These are phyloP conservation scores for Champsocephalus gunnari DNA, from an alignment of 2,797 vertebrate genomes.

Conservation along the genomic window DNA sequence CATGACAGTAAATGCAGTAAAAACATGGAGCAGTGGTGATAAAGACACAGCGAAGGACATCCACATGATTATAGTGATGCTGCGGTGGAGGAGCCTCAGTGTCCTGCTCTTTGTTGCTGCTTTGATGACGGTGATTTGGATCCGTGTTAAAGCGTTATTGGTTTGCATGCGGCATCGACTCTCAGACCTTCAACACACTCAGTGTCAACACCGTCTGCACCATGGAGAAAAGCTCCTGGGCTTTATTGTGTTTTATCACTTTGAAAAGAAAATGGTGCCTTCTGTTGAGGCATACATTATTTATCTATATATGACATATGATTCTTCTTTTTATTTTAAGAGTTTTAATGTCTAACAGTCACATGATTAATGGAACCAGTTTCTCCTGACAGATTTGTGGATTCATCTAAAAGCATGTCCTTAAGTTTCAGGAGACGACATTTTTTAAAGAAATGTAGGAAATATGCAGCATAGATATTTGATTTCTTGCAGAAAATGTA, in stretches of 20 bases:
- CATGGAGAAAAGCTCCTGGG: no score
- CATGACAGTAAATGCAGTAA: conserved; percentile 21
- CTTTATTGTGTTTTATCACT: no score
- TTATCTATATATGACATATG: no score
- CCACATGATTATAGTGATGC: background rate
- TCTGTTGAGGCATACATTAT: no score
- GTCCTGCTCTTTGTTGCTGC: conserved; percentile 5
- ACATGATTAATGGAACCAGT: no score
- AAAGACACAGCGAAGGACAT: conserved; percentile 36
- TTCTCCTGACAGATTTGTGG: background rate
- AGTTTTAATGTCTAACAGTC: no score
- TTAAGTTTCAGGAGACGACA: background rate
- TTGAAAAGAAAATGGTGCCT: no score
- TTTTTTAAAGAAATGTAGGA: no score
- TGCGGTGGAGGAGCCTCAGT: background rate
- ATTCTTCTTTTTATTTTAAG: no score
- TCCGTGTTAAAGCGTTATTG: background rate
- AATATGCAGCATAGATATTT: no score
- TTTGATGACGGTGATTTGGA: conserved; percentile 17
- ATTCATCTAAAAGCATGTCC: background rate
- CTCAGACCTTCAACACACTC: background rate
- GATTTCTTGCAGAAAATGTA: no score
- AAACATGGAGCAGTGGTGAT: conserved; percentile 16
- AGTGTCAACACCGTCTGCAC: background rate
- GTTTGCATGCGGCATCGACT: background rate